phyloP scores from a whole-genome alignment of 2,797 vertebrate species.

The Halcyon chelicuti region DNA sequence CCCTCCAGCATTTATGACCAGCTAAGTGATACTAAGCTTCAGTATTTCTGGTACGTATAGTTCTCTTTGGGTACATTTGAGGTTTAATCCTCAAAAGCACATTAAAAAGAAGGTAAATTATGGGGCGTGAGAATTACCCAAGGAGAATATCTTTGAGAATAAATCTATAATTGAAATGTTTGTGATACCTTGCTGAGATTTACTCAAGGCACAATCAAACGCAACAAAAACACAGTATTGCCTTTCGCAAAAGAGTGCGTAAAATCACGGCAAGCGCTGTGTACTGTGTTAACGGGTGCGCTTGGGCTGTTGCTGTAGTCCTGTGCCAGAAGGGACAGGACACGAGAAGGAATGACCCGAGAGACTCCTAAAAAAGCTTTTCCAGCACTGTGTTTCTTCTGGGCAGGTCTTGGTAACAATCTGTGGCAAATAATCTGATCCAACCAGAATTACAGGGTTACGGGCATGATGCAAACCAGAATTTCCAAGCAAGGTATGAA shows the following conservation, averaged over 20 bases:
- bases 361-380: background rate
- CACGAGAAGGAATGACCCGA: background rate
- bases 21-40: background rate
- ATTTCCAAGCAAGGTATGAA: slow-evolving; percentile 2
- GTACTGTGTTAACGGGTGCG: background rate
- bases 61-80: background rate
- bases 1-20: background rate
- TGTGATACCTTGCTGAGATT: background rate
- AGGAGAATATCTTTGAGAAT: background rate
- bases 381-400: background rate
- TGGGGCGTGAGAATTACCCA: background rate
- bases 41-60: background rate
- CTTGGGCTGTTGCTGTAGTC: background rate
- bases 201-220: background rate
- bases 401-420: background rate
- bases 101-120: background rate
- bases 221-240: background rate
- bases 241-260: background rate
- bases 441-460: slow-evolving; percentile 31
- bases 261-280: background rate
- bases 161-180: background rate
- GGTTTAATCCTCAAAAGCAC: background rate
- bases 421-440: background rate
- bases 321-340: background rate
- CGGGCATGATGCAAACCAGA: background rate